Base-by-base conservation (phyloP, 2,797 vertebrate species). In the Ibycter americanus region DNA sequence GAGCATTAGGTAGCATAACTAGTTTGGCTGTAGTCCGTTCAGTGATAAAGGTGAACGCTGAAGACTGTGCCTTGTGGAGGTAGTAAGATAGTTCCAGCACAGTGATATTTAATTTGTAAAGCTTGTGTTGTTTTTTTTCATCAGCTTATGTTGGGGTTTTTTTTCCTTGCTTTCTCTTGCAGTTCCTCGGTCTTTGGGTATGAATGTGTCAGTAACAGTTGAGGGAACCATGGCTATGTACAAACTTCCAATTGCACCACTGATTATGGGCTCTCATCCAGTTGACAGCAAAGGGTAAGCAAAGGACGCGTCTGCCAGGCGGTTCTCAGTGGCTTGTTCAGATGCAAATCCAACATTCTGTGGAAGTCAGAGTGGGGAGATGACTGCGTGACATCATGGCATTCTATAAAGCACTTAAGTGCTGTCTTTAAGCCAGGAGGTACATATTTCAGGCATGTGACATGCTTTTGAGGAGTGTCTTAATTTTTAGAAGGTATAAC, bases 251-350 rank as follows among this genome's bases (percentile, higher is more conserved):
- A 99, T 99, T 34, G 99, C 99, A 34, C 99, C 99, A 0, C 98
- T 99, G 83, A 99, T 99, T 97, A 99, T 99, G 91, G 99, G 99
- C 87, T 99, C 99, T 51, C 99, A 99, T 93, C 99, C 99, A 4
- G 99, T 99, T 58, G 99, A 99, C 97, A 99, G 99, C 98, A 99
- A 99, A 97, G 99, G 99, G 99, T 99, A 97, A 98, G 98, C 54
- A 55, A 81, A 55, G 76, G 51, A 5, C 14, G 2, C 2, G 1
- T 73, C 83, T 65, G 34, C 51, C n/a, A 23, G 23, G 40, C 26
- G 10, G 25, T 36, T n/a, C 52, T 25, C 12, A 7, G 62, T 10
- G 5, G 8, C 79, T 68, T 25, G 18, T 42, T 78, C 22, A 29
- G 17, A 8, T 32, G 27, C n/a, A 46, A 3, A 8, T 11, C 58